Percentiles rank a stretch among this genome's conserved stretches.
phyloP scores from a whole-genome alignment of 2,888 invertebrate species.

The Hirtodrosophila confusa region DNA sequence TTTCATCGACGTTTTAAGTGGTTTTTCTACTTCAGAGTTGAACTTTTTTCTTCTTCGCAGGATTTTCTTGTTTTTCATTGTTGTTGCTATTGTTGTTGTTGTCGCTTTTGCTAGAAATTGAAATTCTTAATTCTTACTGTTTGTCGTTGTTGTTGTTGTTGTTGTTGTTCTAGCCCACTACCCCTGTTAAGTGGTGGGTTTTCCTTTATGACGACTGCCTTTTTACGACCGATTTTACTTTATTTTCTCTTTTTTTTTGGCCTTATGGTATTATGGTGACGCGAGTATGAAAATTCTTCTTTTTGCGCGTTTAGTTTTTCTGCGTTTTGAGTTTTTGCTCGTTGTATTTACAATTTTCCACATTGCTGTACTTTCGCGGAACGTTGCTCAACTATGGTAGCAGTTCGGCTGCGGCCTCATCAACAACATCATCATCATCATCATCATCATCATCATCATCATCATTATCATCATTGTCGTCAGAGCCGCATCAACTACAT shows the following conservation, averaged over 20 bases:
- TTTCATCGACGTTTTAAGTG: slow-evolving; percentile 78
- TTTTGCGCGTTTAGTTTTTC: slow-evolving; percentile 78
- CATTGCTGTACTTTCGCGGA: slow-evolving; percentile 75
- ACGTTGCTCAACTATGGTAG: slow-evolving; percentile 58
- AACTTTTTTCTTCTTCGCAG: slow-evolving; percentile 72
- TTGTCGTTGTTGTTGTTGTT: slow-evolving; percentile 42
- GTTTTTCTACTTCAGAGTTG: slow-evolving; percentile 77
- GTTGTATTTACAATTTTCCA: slow-evolving; percentile 79
- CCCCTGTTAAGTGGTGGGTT: slow-evolving; percentile 73
- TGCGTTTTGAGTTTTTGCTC: slow-evolving; percentile 79
- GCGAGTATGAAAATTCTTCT: slow-evolving; percentile 73
- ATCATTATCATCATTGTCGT: slow-evolving; percentile 42
- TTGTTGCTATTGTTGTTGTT: slow-evolving; percentile 32
- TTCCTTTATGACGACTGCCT: slow-evolving; percentile 69
- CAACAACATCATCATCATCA: slow-evolving; percentile 51
- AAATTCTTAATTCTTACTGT: slow-evolving; percentile 71
- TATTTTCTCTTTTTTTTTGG: slow-evolving; percentile 27
- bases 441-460: slow-evolving; percentile 42
- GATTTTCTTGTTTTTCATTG: slow-evolving; percentile 69
- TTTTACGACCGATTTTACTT: slow-evolving; percentile 49
- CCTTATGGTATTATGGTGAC: slow-evolving; percentile 60
- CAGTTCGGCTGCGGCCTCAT: slow-evolving; percentile 41
- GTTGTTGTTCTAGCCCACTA: slow-evolving; percentile 62
- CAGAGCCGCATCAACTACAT: slow-evolving; percentile 54
- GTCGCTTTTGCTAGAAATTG: slow-evolving; percentile 56